Conservation (phyloP, 2,113 vertebrate species). For the Erythrocercus mccallii region DNA sequence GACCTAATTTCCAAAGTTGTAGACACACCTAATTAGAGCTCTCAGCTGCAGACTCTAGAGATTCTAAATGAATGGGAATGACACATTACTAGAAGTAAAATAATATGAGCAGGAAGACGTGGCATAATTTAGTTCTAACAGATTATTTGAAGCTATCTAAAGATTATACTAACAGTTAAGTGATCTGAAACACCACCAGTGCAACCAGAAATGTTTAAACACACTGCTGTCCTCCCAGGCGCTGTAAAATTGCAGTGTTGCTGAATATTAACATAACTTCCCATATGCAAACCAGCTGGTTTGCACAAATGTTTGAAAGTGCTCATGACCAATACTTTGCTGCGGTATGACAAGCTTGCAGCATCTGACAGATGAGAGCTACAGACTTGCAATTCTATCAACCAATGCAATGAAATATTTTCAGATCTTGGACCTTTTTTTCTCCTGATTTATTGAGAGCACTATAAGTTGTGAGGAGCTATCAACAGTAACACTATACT, state of each 20-base stretch:
- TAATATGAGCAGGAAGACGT: background rate
- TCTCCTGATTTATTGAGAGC: background rate
- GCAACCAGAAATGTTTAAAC: background rate
- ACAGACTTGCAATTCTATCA: background rate
- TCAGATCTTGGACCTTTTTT: background rate
- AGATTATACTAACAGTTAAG: background rate
- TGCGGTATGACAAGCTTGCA: background rate
- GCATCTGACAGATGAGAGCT: background rate
- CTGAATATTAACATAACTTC: background rate
- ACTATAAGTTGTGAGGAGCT: background rate
- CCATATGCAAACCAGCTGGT: background rate
- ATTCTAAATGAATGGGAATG: background rate
- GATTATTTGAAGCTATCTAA: background rate
- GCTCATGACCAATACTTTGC: background rate
- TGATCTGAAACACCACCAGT: background rate
- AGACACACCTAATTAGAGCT: slow-evolving; percentile 27
- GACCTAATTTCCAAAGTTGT: background rate
- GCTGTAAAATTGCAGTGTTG: background rate
- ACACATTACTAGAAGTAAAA: slow-evolving; percentile 2
- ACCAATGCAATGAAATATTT: background rate
- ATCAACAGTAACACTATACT: background rate
- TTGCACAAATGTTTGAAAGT: background rate
- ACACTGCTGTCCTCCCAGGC: background rate
- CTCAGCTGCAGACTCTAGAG: background rate
- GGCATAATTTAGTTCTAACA: background rate